These are phyloP conservation scores for Avahi laniger DNA, from an alignment of 2,797 vertebrate genomes.

Conservation along the genomic window DNA sequence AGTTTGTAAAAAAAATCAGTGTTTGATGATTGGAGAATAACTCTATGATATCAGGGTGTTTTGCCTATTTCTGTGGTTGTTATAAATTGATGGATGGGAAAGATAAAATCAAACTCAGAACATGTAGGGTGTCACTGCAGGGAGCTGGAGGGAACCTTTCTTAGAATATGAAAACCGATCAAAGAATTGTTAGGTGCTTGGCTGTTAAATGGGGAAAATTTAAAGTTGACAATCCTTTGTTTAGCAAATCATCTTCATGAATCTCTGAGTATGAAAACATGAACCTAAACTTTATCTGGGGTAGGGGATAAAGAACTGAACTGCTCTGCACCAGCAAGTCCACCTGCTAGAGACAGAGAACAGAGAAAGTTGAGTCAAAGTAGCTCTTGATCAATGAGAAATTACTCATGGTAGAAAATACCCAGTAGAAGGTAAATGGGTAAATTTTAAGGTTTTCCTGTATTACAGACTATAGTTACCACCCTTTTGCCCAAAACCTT, in stretches of 20 bases:
- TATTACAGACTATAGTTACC: background rate
- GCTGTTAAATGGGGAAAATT: background rate
- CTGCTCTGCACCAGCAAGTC: background rate
- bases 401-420: background rate
- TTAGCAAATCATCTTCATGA: background rate
- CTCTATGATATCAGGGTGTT: background rate
- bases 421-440: background rate
- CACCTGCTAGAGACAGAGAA: background rate
- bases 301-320: background rate
- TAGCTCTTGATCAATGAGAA: background rate
- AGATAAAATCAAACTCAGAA: background rate
- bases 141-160: background rate
- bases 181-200: background rate
- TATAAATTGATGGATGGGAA: background rate
- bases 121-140: background rate
- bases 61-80: background rate
- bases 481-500: background rate
- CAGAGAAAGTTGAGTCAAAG: background rate
- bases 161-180: background rate
- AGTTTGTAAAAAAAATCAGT: background rate
- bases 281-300: background rate
- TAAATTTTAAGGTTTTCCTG: background rate
- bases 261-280: background rate
- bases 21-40: background rate
- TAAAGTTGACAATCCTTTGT: background rate